Conservation (phyloP, 2,113 vertebrate species). For the Lepus timidus region DNA sequence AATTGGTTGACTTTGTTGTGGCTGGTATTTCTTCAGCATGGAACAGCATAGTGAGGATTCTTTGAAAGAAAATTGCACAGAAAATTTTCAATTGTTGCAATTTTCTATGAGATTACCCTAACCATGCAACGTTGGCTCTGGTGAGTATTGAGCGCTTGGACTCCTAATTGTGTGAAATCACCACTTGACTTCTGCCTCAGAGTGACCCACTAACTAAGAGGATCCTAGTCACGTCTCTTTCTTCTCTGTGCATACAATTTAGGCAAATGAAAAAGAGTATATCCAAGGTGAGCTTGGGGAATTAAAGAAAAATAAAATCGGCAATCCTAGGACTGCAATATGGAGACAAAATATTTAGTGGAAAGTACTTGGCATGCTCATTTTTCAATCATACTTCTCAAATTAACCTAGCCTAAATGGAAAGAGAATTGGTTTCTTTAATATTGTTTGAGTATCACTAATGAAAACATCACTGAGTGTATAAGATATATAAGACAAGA, state of each 20-base stretch:
- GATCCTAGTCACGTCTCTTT: background rate
- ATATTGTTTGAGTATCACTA: background rate
- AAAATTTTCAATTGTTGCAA: background rate
- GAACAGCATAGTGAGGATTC: background rate
- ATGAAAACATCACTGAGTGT: background rate
- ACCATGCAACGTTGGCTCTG: fast-evolving
- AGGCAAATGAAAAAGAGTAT: background rate
- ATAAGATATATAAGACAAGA: background rate
- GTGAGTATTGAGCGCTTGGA: background rate
- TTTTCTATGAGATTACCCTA: background rate
- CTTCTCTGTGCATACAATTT: background rate
- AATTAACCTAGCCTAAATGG: background rate
- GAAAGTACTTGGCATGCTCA: background rate
- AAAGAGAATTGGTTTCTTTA: background rate
- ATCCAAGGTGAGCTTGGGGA: background rate
- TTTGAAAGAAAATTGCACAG: background rate
- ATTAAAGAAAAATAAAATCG: background rate
- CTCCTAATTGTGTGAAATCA: background rate
- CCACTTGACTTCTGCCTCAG: background rate
- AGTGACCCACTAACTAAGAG: background rate
- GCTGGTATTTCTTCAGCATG: constrained; percentile 42
- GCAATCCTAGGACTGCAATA: background rate
- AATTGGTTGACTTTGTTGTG: constrained; percentile 82
- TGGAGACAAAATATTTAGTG: background rate
- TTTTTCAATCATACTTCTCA: background rate